Base-by-base conservation (phyloP, 2,797 vertebrate species). In the Remorina albescens region DNA sequence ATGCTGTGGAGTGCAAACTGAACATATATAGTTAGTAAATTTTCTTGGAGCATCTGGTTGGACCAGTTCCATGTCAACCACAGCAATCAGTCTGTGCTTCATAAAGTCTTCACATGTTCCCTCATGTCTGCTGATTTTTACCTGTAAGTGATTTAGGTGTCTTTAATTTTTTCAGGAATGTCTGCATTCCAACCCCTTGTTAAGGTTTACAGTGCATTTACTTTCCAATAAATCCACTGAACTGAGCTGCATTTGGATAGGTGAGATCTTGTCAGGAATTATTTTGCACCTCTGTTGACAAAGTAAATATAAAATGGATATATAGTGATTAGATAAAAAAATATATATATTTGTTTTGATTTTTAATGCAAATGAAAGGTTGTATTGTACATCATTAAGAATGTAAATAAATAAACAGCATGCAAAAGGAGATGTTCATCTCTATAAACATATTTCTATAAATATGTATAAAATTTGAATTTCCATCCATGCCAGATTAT, bases 81-180 rank as follows among this genome's bases (percentile, higher is more conserved):
- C 87, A 84, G 72, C 71, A 80, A 65, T 76, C 64, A 55, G 66
- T 30, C 71, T 81, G 30, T 69, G 76, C 70, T 71, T 83, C 66
- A 76, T 74, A 71, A 83, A 86, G 42, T 44, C 76, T 80, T 76
- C 58, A 53, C n/a, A 26, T 55, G 50, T 58, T 78, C 36, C 78
- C 71, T 54, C 34, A 32, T 36, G 84, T 57, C 63, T 60, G 71
- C 60, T 71, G 65, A 75, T 78, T 90, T 90, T 83, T 73, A 79
- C 80, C 76, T 78, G 71, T 86, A 85, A 91, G 88, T 84, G 71
- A 81, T 81, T 86, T 66, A 82, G 65, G 57, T 84, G 77, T 80
- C 77, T 88, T 79, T 83, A 78, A 77, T 87, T 83, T 81, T n/a
- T 86, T 88, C 57, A 86, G 83, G 77, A 88, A 90, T 87, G 85